Conservation (phyloP, 1,140 invertebrate genomes). For the Potamilus streckersoni region DNA sequence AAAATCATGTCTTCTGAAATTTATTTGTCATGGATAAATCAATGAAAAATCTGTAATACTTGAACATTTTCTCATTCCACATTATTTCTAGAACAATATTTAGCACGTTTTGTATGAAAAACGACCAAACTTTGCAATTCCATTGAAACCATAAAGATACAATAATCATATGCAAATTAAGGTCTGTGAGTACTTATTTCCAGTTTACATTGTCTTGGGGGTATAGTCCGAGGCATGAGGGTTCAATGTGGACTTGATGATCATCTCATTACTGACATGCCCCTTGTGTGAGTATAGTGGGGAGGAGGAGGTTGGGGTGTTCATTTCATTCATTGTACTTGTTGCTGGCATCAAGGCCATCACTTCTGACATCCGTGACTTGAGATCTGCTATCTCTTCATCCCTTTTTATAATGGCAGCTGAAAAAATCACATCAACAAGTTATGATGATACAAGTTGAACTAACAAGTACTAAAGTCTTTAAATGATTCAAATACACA, state of each 20-base stretch:
- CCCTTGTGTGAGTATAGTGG: constrained; percentile 64
- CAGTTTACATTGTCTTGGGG: constrained; percentile 68
- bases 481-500: no score
- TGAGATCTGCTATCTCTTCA: constrained; percentile 90
- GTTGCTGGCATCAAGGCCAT: constrained; percentile 86
- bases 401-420: constrained; percentile 84
- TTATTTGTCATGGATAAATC: no score
- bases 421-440: constrained; percentile 64
- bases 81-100: no score
- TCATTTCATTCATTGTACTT: constrained; percentile 54
- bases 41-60: no score
- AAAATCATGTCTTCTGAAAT: no score
- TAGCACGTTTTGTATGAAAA: no score
- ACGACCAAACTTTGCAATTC: no score
- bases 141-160: no score
- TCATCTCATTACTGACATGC: constrained; percentile 50
- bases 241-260: constrained; percentile 79
- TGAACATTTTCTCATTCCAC: no score
- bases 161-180: no score
- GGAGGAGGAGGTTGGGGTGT: constrained; percentile 49
- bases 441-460: no score
- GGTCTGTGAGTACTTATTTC: neutral
- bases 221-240: constrained; percentile 93
- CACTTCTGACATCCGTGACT: constrained; percentile 87
- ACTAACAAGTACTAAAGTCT: no score